phyloP scores from a whole-genome alignment of 2,888 invertebrate genomes.

The Theretra japonica region DNA sequence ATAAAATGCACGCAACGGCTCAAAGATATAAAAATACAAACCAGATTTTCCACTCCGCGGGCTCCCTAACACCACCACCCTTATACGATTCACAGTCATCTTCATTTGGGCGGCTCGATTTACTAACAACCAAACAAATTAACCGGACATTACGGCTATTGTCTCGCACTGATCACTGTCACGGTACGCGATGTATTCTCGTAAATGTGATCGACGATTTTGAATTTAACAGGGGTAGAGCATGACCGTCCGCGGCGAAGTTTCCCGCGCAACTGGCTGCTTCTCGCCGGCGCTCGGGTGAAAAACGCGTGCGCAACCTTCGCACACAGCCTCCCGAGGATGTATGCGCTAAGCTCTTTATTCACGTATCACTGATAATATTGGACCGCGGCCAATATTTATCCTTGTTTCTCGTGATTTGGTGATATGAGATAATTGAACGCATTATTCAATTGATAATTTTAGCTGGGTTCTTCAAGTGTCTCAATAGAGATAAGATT shows the following conservation, averaged over 20 bases:
- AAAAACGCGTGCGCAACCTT: conserved; percentile 73
- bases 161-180: conserved; percentile 56
- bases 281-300: conserved; percentile 57
- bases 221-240: conserved; percentile 48
- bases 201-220: conserved; percentile 75
- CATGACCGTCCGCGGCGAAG: conserved; percentile 69
- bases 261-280: conserved; percentile 77
- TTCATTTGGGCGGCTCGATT: conserved; percentile 77
- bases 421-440: neutral
- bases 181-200: conserved; percentile 63
- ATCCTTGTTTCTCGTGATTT: neutral
- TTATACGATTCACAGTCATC: conserved; percentile 92
- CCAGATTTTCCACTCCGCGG: conserved; percentile 92
- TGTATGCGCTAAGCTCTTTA: conserved; percentile 25
- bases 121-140: conserved; percentile 57
- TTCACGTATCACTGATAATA: conserved; percentile 27
- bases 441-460: neutral
- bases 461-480: too few species aligned
- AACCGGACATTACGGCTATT: conserved; percentile 58
- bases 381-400: conserved; percentile 30
- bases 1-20: neutral
- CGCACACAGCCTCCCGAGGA: conserved; percentile 55
- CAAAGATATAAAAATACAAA: conserved; percentile 69
- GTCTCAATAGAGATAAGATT: too few species aligned
- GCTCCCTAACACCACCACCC: conserved; percentile 91